These are phyloP conservation scores for Stenotaenia linearis DNA, from an alignment of 2,888 invertebrate genomes.

Conservation along the genomic window DNA sequence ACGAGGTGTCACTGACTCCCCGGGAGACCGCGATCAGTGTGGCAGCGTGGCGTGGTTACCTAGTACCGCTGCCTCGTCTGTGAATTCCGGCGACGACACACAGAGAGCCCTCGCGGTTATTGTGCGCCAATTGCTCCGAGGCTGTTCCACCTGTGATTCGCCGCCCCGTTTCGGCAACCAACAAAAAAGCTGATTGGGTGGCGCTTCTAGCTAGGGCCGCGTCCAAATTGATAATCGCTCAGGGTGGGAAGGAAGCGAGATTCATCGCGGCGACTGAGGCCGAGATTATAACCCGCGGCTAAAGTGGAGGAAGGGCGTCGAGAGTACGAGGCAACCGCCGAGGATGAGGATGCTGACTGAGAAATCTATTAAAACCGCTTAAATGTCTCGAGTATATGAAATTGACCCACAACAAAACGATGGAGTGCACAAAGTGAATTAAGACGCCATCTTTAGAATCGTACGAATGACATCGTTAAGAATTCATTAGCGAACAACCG, in stretches of 20 bases:
- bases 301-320: neutral
- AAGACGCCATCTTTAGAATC: constrained; percentile 3
- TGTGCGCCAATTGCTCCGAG: constrained; percentile 31
- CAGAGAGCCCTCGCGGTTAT: constrained; percentile 28
- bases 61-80: constrained; percentile 7
- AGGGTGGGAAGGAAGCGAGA: constrained; percentile 13
- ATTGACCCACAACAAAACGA: neutral
- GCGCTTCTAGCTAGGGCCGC: constrained; percentile 28
- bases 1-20: constrained; percentile 4
- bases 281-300: neutral
- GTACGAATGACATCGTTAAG: constrained; percentile 26
- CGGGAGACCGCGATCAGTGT: neutral
- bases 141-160: constrained; percentile 31
- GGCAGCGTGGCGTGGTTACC: neutral
- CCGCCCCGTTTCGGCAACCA: constrained; percentile 10
- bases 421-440: neutral
- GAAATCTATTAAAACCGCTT: constrained; percentile 11
- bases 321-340: neutral
- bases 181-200: constrained; percentile 34
- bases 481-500: constrained; percentile 26
- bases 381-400: neutral
- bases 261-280: neutral
- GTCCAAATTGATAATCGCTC: constrained; percentile 22
- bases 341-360: constrained; percentile 1
- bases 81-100: neutral